phyloP scores from a whole-genome alignment of 2,888 invertebrate species.

The Pherbina coryleti region DNA sequence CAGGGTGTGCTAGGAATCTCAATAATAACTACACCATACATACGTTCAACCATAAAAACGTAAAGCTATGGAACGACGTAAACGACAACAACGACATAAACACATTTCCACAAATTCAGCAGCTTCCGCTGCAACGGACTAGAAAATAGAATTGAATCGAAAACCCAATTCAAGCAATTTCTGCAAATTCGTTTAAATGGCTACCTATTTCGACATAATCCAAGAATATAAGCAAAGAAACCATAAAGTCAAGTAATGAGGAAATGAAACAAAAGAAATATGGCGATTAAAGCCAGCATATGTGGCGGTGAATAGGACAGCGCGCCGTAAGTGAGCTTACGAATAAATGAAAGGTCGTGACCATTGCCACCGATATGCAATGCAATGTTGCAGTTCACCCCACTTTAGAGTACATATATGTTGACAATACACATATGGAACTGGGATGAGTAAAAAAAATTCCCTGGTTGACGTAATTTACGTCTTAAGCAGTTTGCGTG shows the following conservation, averaged over 20 bases:
- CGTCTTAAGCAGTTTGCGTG: neutral
- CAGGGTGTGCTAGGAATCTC: no score
- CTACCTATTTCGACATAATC: neutral
- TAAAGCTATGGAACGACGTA: no score
- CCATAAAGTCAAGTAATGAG: conserved; percentile 21
- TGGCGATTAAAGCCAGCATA: neutral
- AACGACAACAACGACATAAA: no score
- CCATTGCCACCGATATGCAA: neutral
- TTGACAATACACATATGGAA: neutral
- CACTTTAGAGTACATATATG: neutral
- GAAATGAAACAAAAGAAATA: conserved; percentile 17
- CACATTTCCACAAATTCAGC: no score
- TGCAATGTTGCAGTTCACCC: neutral
- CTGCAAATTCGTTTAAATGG: conserved; percentile 19
- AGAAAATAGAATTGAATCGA: no score
- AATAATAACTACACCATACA: no score
- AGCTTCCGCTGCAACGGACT: no score
- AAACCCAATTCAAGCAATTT: neutral
- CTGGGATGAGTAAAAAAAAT: neutral
- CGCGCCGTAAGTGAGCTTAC: neutral
- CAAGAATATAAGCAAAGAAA: conserved; percentile 9
- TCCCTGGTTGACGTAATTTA: neutral
- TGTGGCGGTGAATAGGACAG: neutral
- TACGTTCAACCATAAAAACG: no score
- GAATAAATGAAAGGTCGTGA: neutral